These are phyloP conservation scores for Tiliacea aurago DNA, from an alignment of 2,888 invertebrate genomes.

Conservation along the genomic window DNA sequence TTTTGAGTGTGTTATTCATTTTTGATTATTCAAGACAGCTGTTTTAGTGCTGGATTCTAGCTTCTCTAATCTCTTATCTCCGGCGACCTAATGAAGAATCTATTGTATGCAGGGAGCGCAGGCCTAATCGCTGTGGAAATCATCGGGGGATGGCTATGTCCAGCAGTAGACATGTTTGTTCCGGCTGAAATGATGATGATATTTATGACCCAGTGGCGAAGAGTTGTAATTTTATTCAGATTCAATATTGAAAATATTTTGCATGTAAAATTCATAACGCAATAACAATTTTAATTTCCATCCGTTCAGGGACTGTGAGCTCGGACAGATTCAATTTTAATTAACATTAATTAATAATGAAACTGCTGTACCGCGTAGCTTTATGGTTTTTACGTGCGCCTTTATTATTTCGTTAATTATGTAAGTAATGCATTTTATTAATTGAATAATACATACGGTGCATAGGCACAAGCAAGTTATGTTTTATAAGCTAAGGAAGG, in stretches of 20 bases:
- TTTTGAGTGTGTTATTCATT: no score
- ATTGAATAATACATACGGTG: neutral
- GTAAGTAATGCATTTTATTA: neutral
- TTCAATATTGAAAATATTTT: constrained; percentile 22
- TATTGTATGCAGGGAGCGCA: neutral
- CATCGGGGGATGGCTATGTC: neutral
- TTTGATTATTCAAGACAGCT: no score
- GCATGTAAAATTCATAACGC: constrained; percentile 19
- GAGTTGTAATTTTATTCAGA: no score
- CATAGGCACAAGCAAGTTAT: neutral
- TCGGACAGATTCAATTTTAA: constrained; percentile 34
- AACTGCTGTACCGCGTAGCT: constrained; percentile 25
- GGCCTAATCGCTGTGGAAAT: neutral
- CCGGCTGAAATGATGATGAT: no score
- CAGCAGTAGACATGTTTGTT: no score
- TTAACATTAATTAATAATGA: constrained; percentile 47
- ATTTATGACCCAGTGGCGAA: no score
- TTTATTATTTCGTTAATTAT: constrained; percentile 3
- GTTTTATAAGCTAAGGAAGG: neutral
- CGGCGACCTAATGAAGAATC: neutral
- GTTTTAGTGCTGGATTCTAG: no score
- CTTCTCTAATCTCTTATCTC: no score
- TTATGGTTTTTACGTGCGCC: constrained; percentile 17
- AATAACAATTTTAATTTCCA: constrained; percentile 25
- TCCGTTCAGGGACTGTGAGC: constrained; percentile 31